phyloP scores from a whole-genome alignment of 1,140 invertebrate genomes.

The Notospermus geniculatus region DNA sequence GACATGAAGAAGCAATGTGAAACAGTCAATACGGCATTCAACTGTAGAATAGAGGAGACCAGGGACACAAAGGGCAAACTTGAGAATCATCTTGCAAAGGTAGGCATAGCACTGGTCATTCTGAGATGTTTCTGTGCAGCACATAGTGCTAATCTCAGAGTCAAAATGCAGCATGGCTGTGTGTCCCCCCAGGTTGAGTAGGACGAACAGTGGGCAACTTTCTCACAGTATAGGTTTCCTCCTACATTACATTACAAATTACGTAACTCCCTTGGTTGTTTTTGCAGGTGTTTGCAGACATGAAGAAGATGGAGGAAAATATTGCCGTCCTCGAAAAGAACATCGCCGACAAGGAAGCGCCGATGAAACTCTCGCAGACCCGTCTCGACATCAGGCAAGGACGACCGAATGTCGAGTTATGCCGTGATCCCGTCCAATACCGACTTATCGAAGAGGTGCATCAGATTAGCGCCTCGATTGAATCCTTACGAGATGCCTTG shows the following conservation, averaged over 20 bases:
- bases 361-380: conserved; percentile 78
- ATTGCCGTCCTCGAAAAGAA: conserved; percentile 75
- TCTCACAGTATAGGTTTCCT: no score
- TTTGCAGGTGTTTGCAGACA: conserved; percentile 58
- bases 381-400: conserved; percentile 74
- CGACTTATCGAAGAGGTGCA: conserved; percentile 50
- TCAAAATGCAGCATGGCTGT: no score
- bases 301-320: conserved; percentile 73
- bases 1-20: conserved; percentile 69
- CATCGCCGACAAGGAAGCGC: conserved; percentile 76
- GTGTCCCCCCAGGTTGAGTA: no score
- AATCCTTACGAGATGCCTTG: conserved; percentile 36
- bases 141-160: no score
- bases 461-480: conserved; percentile 39
- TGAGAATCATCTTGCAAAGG: conserved; percentile 77
- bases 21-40: conserved; percentile 71
- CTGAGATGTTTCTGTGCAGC: no score
- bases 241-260: no score
- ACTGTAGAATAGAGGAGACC: conserved; percentile 73
- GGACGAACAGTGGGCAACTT: no score
- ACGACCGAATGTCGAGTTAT: conserved; percentile 75
- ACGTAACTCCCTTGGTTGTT: no score
- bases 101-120: no score
- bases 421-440: conserved; percentile 59
- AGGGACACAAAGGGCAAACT: conserved; percentile 76